Evolutionary conservation across 2,888 invertebrate species (phyloP), one percentile per base, ranked within the genome.

Genomic region (Pantelozetes paolii): DNA sequence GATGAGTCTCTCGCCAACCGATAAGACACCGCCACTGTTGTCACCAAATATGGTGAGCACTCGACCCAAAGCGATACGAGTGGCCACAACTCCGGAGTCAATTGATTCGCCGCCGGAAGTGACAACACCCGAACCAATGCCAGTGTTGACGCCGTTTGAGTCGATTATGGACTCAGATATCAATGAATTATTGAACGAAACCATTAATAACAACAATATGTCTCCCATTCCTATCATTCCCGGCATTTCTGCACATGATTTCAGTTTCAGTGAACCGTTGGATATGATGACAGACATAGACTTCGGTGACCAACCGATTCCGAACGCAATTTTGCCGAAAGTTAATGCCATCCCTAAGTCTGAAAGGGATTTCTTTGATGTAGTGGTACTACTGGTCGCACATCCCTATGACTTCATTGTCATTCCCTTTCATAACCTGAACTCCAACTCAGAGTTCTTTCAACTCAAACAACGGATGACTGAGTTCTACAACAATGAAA

Each of bases 341-440:
- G 20, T 57, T 1, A 54, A 50, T n/a, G 57, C 71, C 13, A 57
- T 20, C 5, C 71, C 71, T 8, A 40, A 8, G 8, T 2, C n/a
- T 45, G 26, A 18, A 1, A 26, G 45, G 2, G 71, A 71, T 18
- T 71, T 28, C 50, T 71, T 71, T 32, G 71, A 71, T 20, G 57
- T 71, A 30, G 23, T 50, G 23, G 71, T 71, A 1, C 23, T 50
- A 26, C 36, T 57, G 30, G 23, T 57, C 1, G 71, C 71, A 18
- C 57, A 13, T 30, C 71, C 71, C n/a, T 15, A 15, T 1, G 57
- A 71, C 20, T 71, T 71, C n/a, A 32, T 40, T n/a, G 71, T 71
- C 57, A n/a, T 50, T 30, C 40, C 71, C 9, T 71, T 26, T 23
- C 26, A 23, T 5, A 54, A 40, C 57, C 23, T 20, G 1, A 18